Percentiles rank a stretch among this genome's conserved stretches.
These are phyloP conservation scores for Spodoptera frugiperda DNA, from an alignment of 1,140 invertebrate genomes.

Conservation along the genomic window DNA sequence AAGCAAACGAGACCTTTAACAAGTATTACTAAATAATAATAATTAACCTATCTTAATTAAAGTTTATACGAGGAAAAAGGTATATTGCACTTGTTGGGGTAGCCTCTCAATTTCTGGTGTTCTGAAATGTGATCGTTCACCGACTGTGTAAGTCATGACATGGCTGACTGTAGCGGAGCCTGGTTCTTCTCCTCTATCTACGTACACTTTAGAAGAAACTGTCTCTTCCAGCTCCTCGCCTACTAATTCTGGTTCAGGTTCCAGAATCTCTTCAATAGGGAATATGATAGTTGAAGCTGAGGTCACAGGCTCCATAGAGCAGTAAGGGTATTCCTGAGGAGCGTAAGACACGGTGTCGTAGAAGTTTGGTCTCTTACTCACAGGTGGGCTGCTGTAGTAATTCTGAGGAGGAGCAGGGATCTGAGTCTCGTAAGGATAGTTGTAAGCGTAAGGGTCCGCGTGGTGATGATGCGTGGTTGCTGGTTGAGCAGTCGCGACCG, in stretches of 20 bases:
- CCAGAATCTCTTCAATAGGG: slow-evolving; percentile 58
- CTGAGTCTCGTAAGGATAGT: slow-evolving; percentile 65
- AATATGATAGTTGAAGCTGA: slow-evolving; percentile 54
- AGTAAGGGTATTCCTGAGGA: slow-evolving; percentile 67
- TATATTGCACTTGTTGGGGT: slow-evolving; percentile 81
- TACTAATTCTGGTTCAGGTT: slow-evolving; percentile 70
- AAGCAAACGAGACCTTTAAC: too few relatives aligned
- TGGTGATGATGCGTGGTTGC: slow-evolving; percentile 54
- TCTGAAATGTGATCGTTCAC: slow-evolving; percentile 77
- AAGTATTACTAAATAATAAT: slow-evolving; percentile 28
- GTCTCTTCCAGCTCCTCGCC: slow-evolving; percentile 79
- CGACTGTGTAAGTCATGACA: slow-evolving; percentile 75
- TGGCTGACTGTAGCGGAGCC: slow-evolving; percentile 75
- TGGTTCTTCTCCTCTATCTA: slow-evolving; percentile 71
- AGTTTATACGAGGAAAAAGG: slow-evolving; percentile 74
- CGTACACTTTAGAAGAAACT: slow-evolving; percentile 70
- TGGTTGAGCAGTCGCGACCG: not conserved
- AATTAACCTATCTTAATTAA: slow-evolving; percentile 21
- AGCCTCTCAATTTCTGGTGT: slow-evolving; percentile 73
- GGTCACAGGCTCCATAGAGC: slow-evolving; percentile 62
- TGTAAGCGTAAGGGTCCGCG: slow-evolving; percentile 53
- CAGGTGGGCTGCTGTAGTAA: slow-evolving; percentile 53
- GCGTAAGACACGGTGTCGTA: slow-evolving; percentile 66
- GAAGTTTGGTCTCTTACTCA: slow-evolving; percentile 66
- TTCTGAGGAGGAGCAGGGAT: slow-evolving; percentile 61